Percentiles rank a stretch among this genome's conserved stretches.
These are phyloP conservation scores for Megatriorchis doriae DNA, from an alignment of 2,113 vertebrate genomes.

Conservation along the genomic window DNA sequence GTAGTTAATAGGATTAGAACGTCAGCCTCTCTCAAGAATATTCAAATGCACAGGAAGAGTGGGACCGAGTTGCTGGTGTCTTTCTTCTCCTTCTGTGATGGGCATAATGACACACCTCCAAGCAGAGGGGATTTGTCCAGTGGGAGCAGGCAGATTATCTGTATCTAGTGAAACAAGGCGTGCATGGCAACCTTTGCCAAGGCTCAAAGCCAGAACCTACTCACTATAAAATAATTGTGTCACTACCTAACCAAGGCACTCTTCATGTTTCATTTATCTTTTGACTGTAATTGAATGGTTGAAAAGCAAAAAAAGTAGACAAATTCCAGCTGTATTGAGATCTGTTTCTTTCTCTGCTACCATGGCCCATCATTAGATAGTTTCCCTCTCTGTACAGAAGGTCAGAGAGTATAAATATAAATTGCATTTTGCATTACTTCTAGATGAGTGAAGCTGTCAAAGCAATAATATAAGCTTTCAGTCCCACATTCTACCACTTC, in stretches of 20 bases:
- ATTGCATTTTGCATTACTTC: slow-evolving; percentile 98
- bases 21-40: slow-evolving; percentile 65
- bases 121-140: slow-evolving; percentile 67
- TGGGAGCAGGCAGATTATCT: slow-evolving; percentile 68
- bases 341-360: slow-evolving; percentile 75
- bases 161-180: slow-evolving; percentile 69
- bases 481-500: slow-evolving; percentile 92
- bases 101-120: slow-evolving; percentile 66
- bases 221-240: slow-evolving; percentile 76
- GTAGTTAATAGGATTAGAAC: slow-evolving; percentile 73
- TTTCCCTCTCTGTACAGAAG: slow-evolving; percentile 81
- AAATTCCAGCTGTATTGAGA: slow-evolving; percentile 80
- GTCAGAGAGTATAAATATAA: slow-evolving; percentile 97
- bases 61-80: slow-evolving; percentile 50
- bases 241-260: slow-evolving; percentile 65
- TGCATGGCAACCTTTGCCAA: slow-evolving; percentile 68
- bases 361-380: slow-evolving; percentile 81
- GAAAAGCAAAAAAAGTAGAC: slow-evolving; percentile 77
- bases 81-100: slow-evolving; percentile 64
- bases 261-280: slow-evolving; percentile 77
- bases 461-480: slow-evolving; percentile 97
- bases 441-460: slow-evolving; percentile 99
- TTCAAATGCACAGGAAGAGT: slow-evolving; percentile 55
- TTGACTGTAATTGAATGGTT: slow-evolving; percentile 80
- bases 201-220: slow-evolving; percentile 72